These are phyloP conservation scores for Pristionchus pacificus DNA, from an alignment of 1,140 invertebrate species.

Conservation along the genomic window DNA sequence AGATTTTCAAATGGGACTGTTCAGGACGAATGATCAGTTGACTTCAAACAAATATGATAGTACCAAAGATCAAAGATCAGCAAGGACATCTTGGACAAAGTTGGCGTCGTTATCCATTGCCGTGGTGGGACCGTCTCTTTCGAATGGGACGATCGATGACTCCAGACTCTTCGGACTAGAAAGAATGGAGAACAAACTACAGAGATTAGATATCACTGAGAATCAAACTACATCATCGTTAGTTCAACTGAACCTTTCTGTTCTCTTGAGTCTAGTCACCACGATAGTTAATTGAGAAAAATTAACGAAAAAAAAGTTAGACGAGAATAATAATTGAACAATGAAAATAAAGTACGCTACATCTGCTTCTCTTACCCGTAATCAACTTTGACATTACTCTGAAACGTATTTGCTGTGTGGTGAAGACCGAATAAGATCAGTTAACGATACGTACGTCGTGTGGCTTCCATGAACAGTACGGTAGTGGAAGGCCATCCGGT, in stretches of 20 bases:
- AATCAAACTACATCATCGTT: background rate
- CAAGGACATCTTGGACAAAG: background rate
- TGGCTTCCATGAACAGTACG: constrained; percentile 89
- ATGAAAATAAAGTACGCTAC: too few species aligned
- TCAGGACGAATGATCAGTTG: background rate
- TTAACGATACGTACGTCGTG: constrained; percentile 33
- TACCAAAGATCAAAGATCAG: background rate
- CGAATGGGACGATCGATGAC: background rate
- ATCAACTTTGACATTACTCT: constrained; percentile 41
- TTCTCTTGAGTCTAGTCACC: background rate
- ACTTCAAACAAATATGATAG: background rate
- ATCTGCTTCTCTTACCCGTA: constrained; percentile 45
- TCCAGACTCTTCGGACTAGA: background rate
- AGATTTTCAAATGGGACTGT: background rate
- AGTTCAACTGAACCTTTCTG: background rate
- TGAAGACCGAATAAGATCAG: background rate
- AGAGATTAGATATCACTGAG: background rate
- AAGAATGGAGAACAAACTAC: background rate
- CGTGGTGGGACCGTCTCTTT: background rate
- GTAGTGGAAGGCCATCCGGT: constrained; percentile 82
- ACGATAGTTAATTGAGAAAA: background rate
- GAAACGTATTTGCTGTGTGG: constrained; percentile 12
- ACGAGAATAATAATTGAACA: too few species aligned
- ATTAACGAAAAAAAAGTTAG: background rate
- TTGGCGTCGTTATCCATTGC: background rate